These are phyloP conservation scores for Mixornis gularis DNA, from an alignment of 2,113 vertebrate genomes.

Conservation along the genomic window DNA sequence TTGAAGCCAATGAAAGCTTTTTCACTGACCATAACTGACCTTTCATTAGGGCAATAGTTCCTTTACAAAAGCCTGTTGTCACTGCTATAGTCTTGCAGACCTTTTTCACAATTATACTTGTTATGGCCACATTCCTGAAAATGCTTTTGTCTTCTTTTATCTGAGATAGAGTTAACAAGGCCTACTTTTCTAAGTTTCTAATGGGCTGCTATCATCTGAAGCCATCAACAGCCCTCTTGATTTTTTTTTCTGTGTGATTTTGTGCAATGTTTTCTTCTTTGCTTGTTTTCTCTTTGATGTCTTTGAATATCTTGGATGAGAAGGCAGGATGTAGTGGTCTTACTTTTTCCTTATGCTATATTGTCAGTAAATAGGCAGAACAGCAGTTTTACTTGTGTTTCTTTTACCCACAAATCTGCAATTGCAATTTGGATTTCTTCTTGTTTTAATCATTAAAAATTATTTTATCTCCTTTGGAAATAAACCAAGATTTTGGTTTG, in stretches of 20 bases:
- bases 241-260: not conserved
- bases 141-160: constrained; percentile 31
- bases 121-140: constrained; percentile 14
- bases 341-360: not conserved
- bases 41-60: constrained; percentile 7
- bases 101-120: constrained; percentile 14
- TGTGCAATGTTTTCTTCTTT: not conserved
- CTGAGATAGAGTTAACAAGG: not conserved
- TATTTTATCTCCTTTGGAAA: not conserved
- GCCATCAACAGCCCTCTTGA: not conserved
- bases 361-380: not conserved
- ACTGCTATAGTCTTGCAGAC: not conserved
- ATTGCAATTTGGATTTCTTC: not conserved
- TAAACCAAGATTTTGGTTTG: not conserved
- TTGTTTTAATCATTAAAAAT: not conserved
- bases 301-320: constrained; percentile 14
- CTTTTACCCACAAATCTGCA: not conserved
- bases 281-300: not conserved
- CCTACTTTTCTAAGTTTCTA: constrained; percentile 24
- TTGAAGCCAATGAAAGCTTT: constrained; percentile 10
- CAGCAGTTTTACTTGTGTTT: not conserved
- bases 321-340: not conserved
- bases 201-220: constrained; percentile 13
- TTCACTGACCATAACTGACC: not conserved
- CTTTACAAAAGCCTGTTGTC: not conserved